phyloP scores from a whole-genome alignment of 2,113 vertebrate genomes.

The Tringa solitaria region DNA sequence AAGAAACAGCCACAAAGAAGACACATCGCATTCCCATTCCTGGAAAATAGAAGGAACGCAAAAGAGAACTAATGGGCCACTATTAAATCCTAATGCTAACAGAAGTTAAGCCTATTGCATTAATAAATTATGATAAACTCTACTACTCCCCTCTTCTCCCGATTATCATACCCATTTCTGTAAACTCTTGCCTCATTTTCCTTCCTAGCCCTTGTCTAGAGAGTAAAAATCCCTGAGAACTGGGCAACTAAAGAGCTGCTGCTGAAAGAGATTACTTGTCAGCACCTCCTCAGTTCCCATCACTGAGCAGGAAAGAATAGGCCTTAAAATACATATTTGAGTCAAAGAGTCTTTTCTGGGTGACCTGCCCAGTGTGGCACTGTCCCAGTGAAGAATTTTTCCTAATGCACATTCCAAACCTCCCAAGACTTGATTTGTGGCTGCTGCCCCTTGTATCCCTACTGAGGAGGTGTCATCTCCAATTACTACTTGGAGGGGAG shows the following conservation, averaged over 20 bases:
- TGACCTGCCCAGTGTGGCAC: background rate
- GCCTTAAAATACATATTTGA: background rate
- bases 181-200: background rate
- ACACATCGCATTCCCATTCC: background rate
- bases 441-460: background rate
- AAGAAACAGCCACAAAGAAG: background rate
- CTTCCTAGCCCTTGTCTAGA: background rate
- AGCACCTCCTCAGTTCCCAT: background rate
- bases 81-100: background rate
- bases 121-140: constrained; percentile 7
- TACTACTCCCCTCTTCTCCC: background rate
- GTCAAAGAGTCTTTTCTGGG: background rate
- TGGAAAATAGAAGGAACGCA: background rate
- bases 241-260: background rate
- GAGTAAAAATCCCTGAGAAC: background rate
- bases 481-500: background rate
- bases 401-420: background rate
- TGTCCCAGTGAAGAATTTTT: background rate
- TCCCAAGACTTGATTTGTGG: background rate
- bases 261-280: background rate
- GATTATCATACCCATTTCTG: background rate
- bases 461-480: background rate
- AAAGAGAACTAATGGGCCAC: background rate
- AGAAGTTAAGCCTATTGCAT: background rate
- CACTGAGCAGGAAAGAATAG: background rate